Conservation (phyloP, 1,140 invertebrate genomes). For the Condylostylus longicornis region DNA sequence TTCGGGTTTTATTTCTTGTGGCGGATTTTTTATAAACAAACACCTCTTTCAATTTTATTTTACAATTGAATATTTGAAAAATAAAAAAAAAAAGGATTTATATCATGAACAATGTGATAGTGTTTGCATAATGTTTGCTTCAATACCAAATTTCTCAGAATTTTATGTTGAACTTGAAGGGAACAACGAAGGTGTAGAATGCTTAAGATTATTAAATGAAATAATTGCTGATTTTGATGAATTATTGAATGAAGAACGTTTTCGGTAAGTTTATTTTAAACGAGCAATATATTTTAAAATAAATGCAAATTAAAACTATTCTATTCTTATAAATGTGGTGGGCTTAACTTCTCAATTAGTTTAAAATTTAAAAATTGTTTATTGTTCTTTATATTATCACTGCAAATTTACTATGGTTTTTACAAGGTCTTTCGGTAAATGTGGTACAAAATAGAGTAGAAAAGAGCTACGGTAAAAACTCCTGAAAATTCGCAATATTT, state of each 20-base stretch:
- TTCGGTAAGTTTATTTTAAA: constrained; percentile 35
- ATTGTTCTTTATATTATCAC: no score
- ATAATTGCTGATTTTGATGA: constrained; percentile 96
- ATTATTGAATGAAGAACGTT: constrained; percentile 68
- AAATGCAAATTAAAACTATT: neutral
- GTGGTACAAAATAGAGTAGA: no score
- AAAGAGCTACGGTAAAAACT: no score
- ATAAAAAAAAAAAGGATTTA: constrained; percentile 79
- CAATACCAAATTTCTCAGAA: constrained; percentile 93
- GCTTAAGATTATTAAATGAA: constrained; percentile 84
- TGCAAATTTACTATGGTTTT: no score
- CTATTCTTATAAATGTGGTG: neutral
- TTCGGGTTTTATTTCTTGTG: no score
- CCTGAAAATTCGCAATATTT: no score
- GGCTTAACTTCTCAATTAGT: no score
- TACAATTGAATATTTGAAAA: neutral
- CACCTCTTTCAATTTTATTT: no score
- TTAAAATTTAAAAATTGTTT: no score
- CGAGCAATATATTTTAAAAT: neutral
- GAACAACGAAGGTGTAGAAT: constrained; percentile 90
- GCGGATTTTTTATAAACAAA: no score
- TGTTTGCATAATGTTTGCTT: constrained; percentile 90
- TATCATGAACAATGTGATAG: constrained; percentile 92
- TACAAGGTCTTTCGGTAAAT: no score
- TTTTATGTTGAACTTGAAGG: constrained; percentile 91